Conservation (phyloP, 1,140 invertebrate genomes). For the Drosophila neocordata region DNA sequence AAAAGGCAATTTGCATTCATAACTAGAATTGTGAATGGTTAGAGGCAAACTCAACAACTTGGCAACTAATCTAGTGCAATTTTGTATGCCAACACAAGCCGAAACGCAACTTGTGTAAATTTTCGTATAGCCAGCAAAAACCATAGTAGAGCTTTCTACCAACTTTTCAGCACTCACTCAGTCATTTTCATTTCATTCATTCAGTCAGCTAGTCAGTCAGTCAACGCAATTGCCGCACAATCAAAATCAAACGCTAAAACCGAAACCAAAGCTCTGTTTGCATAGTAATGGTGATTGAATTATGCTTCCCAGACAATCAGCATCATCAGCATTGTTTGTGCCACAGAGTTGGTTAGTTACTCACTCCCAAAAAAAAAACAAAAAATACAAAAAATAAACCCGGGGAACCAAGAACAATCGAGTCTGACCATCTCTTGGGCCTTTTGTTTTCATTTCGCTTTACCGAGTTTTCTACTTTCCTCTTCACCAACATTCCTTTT, state of each 20-base stretch:
- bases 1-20: conserved; percentile 9
- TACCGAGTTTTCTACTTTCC: not conserved
- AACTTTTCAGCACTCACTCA: conserved; percentile 9
- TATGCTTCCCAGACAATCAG: conserved; percentile 60
- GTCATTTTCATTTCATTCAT: conserved; percentile 3
- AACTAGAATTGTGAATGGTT: not conserved
- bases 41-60: conserved; percentile 7
- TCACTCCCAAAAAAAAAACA: conserved; percentile 10
- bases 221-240: conserved; percentile 21
- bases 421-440: conserved; percentile 17
- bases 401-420: not conserved
- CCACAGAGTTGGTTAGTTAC: conserved; percentile 41
- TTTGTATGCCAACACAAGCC: conserved; percentile 8
- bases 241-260: conserved; percentile 41
- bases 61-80: conserved; percentile 15
- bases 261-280: conserved; percentile 44
- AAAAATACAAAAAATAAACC: conserved; percentile 1
- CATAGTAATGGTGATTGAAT: conserved; percentile 63
- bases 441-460: conserved; percentile 14
- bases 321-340: conserved; percentile 63
- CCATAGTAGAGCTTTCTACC: not conserved
- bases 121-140: not conserved
- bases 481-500: not conserved
- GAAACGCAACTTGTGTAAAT: conserved; percentile 10
- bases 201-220: too few relatives aligned